Evolutionary conservation across 2,797 vertebrate genomes (phyloP).

Genomic region (Sebastes aleutianus): DNA sequence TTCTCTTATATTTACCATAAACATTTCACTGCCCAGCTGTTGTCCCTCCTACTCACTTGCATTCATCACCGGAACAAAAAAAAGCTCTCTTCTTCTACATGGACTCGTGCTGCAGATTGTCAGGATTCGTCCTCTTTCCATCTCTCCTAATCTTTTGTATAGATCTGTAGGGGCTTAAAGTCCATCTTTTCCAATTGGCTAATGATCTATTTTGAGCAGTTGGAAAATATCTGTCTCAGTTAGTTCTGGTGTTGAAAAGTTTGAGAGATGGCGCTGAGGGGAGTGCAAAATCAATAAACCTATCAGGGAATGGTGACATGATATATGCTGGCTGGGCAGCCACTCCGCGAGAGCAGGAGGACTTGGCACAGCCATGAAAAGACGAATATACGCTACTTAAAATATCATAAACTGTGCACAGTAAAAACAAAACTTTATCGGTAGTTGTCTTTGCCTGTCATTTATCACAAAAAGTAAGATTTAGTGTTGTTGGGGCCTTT

Average conservation of each 20-base stretch:
- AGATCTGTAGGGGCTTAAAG: slow-evolving; percentile 66
- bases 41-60: slow-evolving; percentile 31
- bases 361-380: slow-evolving; percentile 54
- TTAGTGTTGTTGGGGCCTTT: slow-evolving; percentile 36
- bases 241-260: slow-evolving; percentile 76
- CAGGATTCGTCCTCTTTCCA: slow-evolving; percentile 33
- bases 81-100: neutral
- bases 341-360: slow-evolving; percentile 30
- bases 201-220: slow-evolving; percentile 80
- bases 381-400: slow-evolving; percentile 75
- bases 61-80: slow-evolving; percentile 43
- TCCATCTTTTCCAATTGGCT: slow-evolving; percentile 75
- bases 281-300: slow-evolving; percentile 78
- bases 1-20: slow-evolving; percentile 60
- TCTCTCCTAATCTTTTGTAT: slow-evolving; percentile 64
- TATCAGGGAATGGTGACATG: slow-evolving; percentile 77
- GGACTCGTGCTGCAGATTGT: slow-evolving; percentile 25
- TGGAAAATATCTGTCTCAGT: slow-evolving; percentile 80
- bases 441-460: slow-evolving; percentile 54
- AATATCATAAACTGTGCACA: slow-evolving; percentile 72
- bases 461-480: slow-evolving; percentile 58
- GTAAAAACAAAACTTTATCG: slow-evolving; percentile 77
- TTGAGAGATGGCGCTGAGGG: slow-evolving; percentile 73
- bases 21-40: slow-evolving; percentile 57
- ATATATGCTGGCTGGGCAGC: slow-evolving; percentile 66